Evolutionary conservation across 2,888 invertebrate species (phyloP), one percentile per base, ranked within the genome.

Genomic region (Allacma fusca): DNA sequence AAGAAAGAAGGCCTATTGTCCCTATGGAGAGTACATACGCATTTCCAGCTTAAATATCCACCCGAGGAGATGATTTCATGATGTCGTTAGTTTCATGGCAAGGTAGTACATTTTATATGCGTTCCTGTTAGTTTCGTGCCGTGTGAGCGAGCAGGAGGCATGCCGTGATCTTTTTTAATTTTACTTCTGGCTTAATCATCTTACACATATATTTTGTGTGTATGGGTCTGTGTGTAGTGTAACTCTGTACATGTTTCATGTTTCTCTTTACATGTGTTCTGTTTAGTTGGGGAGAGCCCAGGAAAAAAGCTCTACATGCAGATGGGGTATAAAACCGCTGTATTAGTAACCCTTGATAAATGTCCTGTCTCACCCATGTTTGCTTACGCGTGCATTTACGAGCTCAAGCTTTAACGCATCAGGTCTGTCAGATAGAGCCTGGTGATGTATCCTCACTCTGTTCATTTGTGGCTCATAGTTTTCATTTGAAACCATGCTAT

Each of bases 111-210:
- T 29, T 26, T 26, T 29, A 28, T 26, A 29, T 67, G 16, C 12
- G 29, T 21, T 34, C 13, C 34, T 34, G 68, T 68, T 68, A 68
- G 40, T 68, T 68, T 21, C n/a, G 68, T 68, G 68, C 68, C 68
- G 68, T 68, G 68, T 68, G 68, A 68, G 68, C 40, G 21, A 68
- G 68, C 68, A 68, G 68, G 40, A 68, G 68, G 68, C 68, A 68
- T 68, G 68, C 34, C 68, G 68, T 68, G 68, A 68, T 68, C 68
- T 40, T 68, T 68, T 68, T 68, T 68, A 68, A 68, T 68, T 68
- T 68, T 34, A 68, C 68, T 68, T 68, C 68, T 68, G 40, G 34
- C 68, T 68, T 68, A 34, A 68, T 68, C 68, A 68, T 68, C 68
- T 68, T 68, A 34, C 29, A 68, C 4, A 21, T 29, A n/a, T 68